Conservation (phyloP, 2,888 invertebrate species). For the Oligia fasciuncula region DNA sequence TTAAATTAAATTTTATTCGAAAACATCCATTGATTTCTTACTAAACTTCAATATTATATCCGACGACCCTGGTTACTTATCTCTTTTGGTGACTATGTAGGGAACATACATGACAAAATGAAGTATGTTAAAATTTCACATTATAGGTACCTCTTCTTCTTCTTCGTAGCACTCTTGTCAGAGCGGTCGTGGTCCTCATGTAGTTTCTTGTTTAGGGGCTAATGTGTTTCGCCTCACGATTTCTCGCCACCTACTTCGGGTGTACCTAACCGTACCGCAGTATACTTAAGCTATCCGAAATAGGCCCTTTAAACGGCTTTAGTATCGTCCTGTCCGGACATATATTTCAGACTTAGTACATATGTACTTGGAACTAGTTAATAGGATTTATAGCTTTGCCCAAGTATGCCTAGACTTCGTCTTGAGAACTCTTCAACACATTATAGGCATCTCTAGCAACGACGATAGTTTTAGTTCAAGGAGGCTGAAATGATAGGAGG, state of each 20-base stretch:
- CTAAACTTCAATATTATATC: too few species aligned
- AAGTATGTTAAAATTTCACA: neutral
- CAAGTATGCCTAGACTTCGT: constrained; percentile 33
- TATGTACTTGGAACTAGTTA: constrained; percentile 40
- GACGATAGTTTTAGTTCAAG: constrained; percentile 49
- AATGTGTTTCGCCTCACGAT: too few species aligned
- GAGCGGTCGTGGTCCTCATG: too few species aligned
- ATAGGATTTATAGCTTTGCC: constrained; percentile 51
- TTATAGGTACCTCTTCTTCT: too few species aligned
- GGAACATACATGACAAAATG: neutral
- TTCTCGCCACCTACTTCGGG: too few species aligned
- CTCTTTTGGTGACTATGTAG: too few species aligned
- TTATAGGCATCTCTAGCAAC: constrained; percentile 38
- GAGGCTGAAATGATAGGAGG: constrained; percentile 17
- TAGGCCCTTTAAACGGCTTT: neutral
- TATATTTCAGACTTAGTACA: constrained; percentile 44
- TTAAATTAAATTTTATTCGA: too few species aligned
- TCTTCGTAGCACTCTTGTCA: too few species aligned
- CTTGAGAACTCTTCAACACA: constrained; percentile 36
- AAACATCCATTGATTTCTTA: too few species aligned
- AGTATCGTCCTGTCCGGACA: constrained; percentile 21
- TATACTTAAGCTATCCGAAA: neutral
- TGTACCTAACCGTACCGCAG: neutral
- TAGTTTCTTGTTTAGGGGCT: too few species aligned
- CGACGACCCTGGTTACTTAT: too few species aligned